Conservation (phyloP, 2,797 vertebrate genomes). For the Falco concolor region DNA sequence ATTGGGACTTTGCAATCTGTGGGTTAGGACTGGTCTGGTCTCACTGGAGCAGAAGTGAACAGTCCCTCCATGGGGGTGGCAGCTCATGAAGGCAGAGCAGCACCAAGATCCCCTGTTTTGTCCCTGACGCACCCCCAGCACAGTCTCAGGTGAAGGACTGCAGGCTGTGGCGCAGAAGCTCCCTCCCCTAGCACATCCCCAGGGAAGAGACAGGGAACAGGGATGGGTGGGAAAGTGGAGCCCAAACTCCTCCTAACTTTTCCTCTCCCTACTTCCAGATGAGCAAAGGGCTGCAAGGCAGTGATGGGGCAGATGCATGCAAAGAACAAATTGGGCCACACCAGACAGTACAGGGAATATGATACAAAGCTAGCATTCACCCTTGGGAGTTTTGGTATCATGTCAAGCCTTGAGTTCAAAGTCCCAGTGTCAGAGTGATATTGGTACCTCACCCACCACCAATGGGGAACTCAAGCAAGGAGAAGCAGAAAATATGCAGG, state of each 20-base stretch:
- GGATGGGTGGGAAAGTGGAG: not conserved
- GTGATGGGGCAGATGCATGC: not conserved
- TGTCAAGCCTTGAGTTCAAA: not conserved
- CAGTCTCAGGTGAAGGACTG: not conserved
- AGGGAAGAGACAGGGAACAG: not conserved
- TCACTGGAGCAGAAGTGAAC: not conserved
- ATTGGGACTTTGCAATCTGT: not conserved
- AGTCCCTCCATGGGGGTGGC: not conserved
- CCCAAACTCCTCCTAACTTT: not conserved
- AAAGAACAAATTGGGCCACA: not conserved
- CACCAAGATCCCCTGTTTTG: not conserved
- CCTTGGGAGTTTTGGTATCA: not conserved
- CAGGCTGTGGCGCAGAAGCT: not conserved
- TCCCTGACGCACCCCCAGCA: too few relatives aligned
- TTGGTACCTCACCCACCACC: not conserved
- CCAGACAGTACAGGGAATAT: not conserved
- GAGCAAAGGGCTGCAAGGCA: not conserved
- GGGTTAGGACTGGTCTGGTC: not conserved
- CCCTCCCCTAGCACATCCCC: not conserved
- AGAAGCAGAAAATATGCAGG: not conserved
- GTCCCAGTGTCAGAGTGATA: not conserved
- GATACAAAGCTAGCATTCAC: not conserved
- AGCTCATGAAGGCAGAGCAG: not conserved
- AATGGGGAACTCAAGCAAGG: not conserved
- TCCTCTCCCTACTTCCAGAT: not conserved